A percentile compares a stretch with the other conserved stretches of the same genome.
Evolutionary conservation across 2,113 vertebrate species (phyloP).

Genomic region (Donacobius atricapilla): DNA sequence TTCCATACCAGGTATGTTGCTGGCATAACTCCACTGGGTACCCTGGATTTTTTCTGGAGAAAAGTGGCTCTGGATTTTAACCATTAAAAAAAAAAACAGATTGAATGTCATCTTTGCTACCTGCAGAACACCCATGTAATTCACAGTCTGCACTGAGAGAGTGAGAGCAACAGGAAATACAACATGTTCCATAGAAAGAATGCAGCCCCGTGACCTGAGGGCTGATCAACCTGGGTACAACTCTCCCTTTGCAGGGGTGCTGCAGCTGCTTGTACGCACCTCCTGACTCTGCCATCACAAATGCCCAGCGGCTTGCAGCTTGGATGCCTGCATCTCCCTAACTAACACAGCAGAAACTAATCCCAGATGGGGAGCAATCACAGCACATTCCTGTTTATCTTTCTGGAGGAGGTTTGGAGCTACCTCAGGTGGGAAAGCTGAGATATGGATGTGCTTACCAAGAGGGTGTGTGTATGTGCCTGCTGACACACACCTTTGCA

Average conservation of each 20-base stretch:
- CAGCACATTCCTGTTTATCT: neutral
- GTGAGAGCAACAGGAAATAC: neutral
- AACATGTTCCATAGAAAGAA: neutral
- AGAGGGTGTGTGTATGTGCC: accelerated
- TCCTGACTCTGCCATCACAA: neutral
- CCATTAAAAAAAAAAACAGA: neutral
- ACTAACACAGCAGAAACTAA: neutral
- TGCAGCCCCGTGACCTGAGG: neutral
- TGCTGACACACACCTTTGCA: accelerated
- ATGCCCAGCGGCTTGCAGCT: neutral
- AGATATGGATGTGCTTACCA: neutral
- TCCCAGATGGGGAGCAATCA: neutral
- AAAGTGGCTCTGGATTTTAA: neutral
- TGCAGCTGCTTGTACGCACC: neutral
- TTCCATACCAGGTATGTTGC: neutral
- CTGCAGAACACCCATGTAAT: neutral
- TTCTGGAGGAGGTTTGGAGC: neutral
- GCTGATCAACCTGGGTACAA: neutral
- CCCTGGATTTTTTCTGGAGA: neutral
- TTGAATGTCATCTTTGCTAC: neutral
- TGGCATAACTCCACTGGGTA: neutral
- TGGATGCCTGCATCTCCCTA: neutral
- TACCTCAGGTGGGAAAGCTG: neutral
- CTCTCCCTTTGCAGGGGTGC: neutral
- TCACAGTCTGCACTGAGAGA: neutral